Evolutionary conservation across 1,140 invertebrate genomes (phyloP), one percentile per base, ranked within the genome.

Genomic region (Globodera rostochiensis): DNA sequence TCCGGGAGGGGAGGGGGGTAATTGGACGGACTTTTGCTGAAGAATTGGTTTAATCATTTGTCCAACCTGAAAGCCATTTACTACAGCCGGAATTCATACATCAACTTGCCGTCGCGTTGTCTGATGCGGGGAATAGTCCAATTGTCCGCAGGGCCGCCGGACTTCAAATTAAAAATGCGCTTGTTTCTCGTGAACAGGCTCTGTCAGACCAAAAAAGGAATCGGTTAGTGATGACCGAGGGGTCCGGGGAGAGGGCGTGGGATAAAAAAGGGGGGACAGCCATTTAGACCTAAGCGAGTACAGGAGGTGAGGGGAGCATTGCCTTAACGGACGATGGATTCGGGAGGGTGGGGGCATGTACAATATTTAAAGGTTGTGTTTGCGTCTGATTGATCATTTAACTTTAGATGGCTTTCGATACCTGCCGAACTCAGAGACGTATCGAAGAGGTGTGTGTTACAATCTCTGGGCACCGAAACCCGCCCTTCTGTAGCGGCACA

Each of bases 81-180:
- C 91, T 92, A 78, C 86, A 94, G 93, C 93, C 95, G 82, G 95
- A 95, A 88, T 97, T 98, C 90, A 92, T 98, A 81, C 95, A 95
- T 92, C 94, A 95, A 87, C 92, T 99, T 64, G 97, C 96, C 53
- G 95, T 95, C 89, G 94, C 99, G 47, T 91, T 99, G 85, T 93
- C 94, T 83, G 94, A 95, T 92, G 94, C 93, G 36, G 93, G 93
- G 53, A 95, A 96, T 89, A 95, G 94, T 90, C 93, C 94, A 64
- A 95, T 98, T 82, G 96, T 96, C 67, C 93, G 98, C 79, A 98
- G 96, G 94, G 97, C 97, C 86, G 96, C 97, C 84, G 97, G 97
- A 86, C 91, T 99, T 73, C 97, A 99, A 91, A 92, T 99, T 11
- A 99, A 99, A 92, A 99, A 99, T 92, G 94, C 95, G 85, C 92